Evolutionary conservation across 2,888 invertebrate genomes (phyloP).

Genomic region (Timandra comae): DNA sequence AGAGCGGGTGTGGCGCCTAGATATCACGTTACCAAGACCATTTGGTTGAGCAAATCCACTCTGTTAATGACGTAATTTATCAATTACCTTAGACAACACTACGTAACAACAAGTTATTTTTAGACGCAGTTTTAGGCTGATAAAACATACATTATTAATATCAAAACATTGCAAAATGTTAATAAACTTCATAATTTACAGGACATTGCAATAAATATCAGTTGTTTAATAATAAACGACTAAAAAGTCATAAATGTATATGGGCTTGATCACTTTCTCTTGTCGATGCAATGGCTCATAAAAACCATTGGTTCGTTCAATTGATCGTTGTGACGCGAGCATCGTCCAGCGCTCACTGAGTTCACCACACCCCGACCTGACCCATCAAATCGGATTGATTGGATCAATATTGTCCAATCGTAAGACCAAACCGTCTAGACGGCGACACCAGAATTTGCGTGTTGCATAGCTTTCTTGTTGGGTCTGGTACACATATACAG

Average conservation of each 20-base stretch:
- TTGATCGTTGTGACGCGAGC: conserved; percentile 44
- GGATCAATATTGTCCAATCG: conserved; percentile 74
- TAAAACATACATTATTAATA: no score
- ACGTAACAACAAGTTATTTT: no score
- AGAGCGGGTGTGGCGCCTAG: conserved; percentile 22
- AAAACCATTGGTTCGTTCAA: conserved; percentile 42
- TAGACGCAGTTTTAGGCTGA: no score
- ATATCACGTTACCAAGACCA: conserved; percentile 20
- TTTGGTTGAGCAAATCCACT: conserved; percentile 21
- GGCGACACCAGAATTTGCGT: conserved; percentile 69
- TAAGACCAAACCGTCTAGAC: conserved; percentile 65
- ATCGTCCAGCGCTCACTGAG: conserved; percentile 30
- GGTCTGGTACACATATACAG: conserved; percentile 49
- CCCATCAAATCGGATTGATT: conserved; percentile 67
- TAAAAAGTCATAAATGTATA: conserved; percentile 12
- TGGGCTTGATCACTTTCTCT: conserved; percentile 27
- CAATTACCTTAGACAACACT: no score
- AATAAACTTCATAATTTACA: no score
- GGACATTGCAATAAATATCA: no score
- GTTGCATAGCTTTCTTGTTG: conserved; percentile 71
- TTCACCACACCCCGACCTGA: conserved; percentile 51
- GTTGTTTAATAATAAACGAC: no score
- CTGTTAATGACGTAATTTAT: conserved; percentile 22
- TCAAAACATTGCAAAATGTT: no score
- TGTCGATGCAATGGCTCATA: conserved; percentile 26